Conservation (phyloP, 2,113 vertebrate genomes). For the Embiotoca jacksoni region DNA sequence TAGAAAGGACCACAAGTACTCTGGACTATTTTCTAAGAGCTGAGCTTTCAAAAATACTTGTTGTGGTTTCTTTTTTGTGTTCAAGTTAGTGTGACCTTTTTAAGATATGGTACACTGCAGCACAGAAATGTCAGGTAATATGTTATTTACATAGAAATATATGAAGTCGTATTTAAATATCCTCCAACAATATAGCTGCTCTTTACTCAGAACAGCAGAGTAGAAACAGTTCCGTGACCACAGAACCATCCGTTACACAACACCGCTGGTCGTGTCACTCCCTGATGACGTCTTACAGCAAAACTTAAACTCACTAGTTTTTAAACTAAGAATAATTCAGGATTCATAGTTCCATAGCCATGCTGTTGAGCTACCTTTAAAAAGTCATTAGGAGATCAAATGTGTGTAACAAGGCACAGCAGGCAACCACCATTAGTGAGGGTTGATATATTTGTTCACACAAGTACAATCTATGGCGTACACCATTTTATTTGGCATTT, state of each 20-base stretch:
- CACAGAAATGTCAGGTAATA: too few species aligned
- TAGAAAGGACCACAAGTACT: too few species aligned
- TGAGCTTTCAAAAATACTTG: too few species aligned
- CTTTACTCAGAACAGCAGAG: not conserved
- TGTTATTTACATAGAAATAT: not conserved
- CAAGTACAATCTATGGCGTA: constrained; percentile 73
- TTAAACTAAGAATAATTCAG: constrained; percentile 29
- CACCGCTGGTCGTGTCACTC: not conserved
- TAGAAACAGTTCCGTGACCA: not conserved
- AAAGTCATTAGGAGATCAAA: constrained; percentile 79
- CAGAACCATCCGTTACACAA: not conserved
- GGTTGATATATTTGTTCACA: constrained; percentile 80
- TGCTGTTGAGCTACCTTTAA: constrained; percentile 72
- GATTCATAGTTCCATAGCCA: constrained; percentile 11
- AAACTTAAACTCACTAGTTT: constrained; percentile 46
- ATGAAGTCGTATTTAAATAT: not conserved
- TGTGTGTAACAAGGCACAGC: constrained; percentile 75
- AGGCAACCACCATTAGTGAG: constrained; percentile 67
- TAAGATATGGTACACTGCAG: too few species aligned
- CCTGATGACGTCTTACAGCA: constrained; percentile 22
- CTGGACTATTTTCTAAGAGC: too few species aligned
- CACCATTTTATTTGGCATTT: constrained; percentile 84
- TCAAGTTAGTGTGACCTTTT: too few species aligned
- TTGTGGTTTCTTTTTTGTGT: too few species aligned
- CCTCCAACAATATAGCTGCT: not conserved